Conservation (phyloP, 1,140 invertebrate genomes). For the Hyles euphorbiae region DNA sequence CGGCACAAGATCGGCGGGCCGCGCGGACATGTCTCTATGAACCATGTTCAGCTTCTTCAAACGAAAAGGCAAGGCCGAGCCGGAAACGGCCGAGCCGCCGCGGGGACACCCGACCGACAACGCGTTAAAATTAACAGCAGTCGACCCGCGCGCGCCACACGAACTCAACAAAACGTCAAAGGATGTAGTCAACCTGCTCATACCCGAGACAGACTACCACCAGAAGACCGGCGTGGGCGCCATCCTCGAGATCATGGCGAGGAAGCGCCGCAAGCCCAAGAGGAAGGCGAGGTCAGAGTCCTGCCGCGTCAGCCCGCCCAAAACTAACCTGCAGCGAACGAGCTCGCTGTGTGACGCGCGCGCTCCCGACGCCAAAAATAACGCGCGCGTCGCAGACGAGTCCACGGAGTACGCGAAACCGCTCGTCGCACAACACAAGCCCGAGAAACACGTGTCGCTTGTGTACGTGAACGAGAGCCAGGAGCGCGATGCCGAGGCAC, state of each 20-base stretch:
- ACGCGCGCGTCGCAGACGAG: constrained; percentile 33
- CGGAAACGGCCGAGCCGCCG: constrained; percentile 34
- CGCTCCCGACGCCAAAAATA: constrained; percentile 56
- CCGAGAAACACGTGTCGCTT: constrained; percentile 55
- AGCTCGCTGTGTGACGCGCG: constrained; percentile 25
- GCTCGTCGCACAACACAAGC: constrained; percentile 55
- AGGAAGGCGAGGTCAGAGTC: constrained; percentile 41
- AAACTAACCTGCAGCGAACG: constrained; percentile 37
- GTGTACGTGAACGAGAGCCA: constrained; percentile 56
- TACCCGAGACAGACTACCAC: constrained; percentile 55
- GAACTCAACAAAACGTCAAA: constrained; percentile 46
- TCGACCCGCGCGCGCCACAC: constrained; percentile 44
- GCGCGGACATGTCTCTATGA: constrained; percentile 34
- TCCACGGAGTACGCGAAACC: constrained; percentile 54
- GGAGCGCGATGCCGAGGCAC: constrained; percentile 53
- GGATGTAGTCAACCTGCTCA: constrained; percentile 63
- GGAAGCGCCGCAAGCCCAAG: constrained; percentile 46
- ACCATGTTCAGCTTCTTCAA: constrained; percentile 68
- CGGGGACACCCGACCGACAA: constrained; percentile 39
- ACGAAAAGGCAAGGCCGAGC: constrained; percentile 44
- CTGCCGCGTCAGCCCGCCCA: constrained; percentile 34
- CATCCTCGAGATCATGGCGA: constrained; percentile 56
- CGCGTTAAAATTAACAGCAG: constrained; percentile 28
- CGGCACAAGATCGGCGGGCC: constrained; percentile 21
- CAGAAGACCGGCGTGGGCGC: constrained; percentile 52